Evolutionary conservation across 2,113 vertebrate species (phyloP).

Genomic region (Alligator mississippiensis): DNA sequence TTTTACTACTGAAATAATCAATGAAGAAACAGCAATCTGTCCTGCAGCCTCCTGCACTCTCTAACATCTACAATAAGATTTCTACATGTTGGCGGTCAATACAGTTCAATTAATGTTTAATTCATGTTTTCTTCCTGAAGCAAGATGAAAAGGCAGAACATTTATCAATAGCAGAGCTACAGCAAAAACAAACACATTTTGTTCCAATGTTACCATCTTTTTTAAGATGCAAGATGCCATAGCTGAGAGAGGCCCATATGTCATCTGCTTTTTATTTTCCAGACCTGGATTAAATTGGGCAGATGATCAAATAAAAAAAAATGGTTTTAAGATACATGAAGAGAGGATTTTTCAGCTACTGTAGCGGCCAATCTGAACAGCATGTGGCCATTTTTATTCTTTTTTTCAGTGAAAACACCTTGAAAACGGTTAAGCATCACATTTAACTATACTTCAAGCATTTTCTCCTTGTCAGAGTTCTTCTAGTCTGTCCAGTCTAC

Average conservation of each 20-base stretch:
- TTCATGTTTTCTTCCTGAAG: slow-evolving; percentile 73
- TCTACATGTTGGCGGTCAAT: slow-evolving; percentile 66
- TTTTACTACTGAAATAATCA: slow-evolving; percentile 65
- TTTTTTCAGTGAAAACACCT: neutral
- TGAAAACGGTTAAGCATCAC: neutral
- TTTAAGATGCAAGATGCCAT: slow-evolving; percentile 24
- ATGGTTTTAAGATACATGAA: neutral
- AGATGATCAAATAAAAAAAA: slow-evolving; percentile 33
- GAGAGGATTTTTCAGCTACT: neutral
- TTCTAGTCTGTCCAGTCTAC: neutral
- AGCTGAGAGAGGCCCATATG: slow-evolving; percentile 13
- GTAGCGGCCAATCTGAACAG: neutral
- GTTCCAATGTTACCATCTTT: slow-evolving; percentile 48
- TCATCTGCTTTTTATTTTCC: slow-evolving; percentile 18
- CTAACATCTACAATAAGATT: slow-evolving; percentile 63
- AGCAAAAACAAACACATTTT: slow-evolving; percentile 67
- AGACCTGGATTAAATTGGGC: neutral
- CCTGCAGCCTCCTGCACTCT: slow-evolving; percentile 54
- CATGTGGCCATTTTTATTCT: neutral
- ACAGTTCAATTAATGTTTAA: slow-evolving; percentile 77
- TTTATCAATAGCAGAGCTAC: slow-evolving; percentile 59
- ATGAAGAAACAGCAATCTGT: slow-evolving; percentile 60
- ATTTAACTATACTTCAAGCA: neutral
- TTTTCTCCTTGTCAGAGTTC: neutral
- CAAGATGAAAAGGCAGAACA: slow-evolving; percentile 69